Base-by-base conservation (phyloP, 2,113 vertebrate species). In the Chloropsis hardwickii region DNA sequence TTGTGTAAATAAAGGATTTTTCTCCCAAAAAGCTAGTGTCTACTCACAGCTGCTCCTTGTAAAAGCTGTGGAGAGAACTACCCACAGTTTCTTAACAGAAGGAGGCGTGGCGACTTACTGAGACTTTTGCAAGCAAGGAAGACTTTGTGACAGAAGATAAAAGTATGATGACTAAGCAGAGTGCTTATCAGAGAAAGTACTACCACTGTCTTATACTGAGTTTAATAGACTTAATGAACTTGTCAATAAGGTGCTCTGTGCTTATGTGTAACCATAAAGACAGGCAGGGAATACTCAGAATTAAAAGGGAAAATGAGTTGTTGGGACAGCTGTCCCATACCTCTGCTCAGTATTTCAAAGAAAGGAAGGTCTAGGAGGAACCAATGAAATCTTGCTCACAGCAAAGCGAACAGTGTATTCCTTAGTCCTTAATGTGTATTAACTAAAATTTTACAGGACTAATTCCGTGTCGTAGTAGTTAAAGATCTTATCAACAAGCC, bases 61-160 rank as follows among this genome's bases (percentile, higher is more conserved):
- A 67, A 80, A 90, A 84, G 61, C 97, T 44, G 77, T 69, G 76
- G 94, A 97, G 60, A 89, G 39, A 73, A 69, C 78, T 66, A 69
- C 67, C 9, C 94, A 91, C 47, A 76, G 81, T 53, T 89, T 97
- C 62, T 79, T 96, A 62, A 76, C 42, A 82, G 97, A 81, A 92
- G 85, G 95, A 50, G 97, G 87, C 65, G 85, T 94, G 80, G 76
- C 81, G 47, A 54, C 66, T 64, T 97, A 94, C 94, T 92, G 61
- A 94, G 86, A 42, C 90, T 81, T 97, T 92, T 74, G 95, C 8
- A 7, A 86, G 44, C 22, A 23, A 96, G 29, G 33, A 92, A 31
- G 96, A 86, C 47, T 97, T 97, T 9, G 15, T 73, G 48, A 61
- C 48, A 91, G 93, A 97, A 80, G 87, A 90, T 93, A 80, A 77